phyloP scores from a whole-genome alignment of 2,888 invertebrate species.

The Tholera decimalis region DNA sequence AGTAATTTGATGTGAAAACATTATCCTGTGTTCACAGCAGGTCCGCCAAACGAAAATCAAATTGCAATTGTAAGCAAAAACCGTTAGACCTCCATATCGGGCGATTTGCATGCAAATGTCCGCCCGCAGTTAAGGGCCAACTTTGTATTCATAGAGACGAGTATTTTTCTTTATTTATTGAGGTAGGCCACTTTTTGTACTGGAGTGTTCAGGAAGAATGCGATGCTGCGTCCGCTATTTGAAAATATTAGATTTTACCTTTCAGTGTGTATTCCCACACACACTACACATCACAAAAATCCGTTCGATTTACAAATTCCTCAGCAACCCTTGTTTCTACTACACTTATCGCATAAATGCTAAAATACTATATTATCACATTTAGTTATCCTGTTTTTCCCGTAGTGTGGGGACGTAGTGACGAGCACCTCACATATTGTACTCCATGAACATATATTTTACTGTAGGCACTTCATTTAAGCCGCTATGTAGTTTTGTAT shows the following conservation, averaged over 20 bases:
- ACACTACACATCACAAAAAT: too few species aligned
- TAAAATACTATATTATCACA: too few species aligned
- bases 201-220: constrained; percentile 21
- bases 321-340: too few species aligned
- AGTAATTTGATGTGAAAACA: constrained; percentile 52
- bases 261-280: too few species aligned
- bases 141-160: constrained; percentile 57
- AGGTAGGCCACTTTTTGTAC: constrained; percentile 35
- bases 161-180: constrained; percentile 56
- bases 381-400: too few species aligned
- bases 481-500: too few species aligned
- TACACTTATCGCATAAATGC: too few species aligned
- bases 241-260: constrained; percentile 13
- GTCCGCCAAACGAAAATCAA: constrained; percentile 60
- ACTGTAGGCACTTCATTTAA: too few species aligned
- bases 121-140: constrained; percentile 40
- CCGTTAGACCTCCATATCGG: constrained; percentile 47
- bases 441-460: too few species aligned
- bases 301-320: too few species aligned
- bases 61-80: constrained; percentile 60
- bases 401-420: too few species aligned
- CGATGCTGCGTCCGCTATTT: neutral
- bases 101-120: constrained; percentile 58
- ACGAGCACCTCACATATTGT: too few species aligned
- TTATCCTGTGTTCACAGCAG: constrained; percentile 55